Conservation (phyloP, 2,113 vertebrate species). For the Pithys albifrons region DNA sequence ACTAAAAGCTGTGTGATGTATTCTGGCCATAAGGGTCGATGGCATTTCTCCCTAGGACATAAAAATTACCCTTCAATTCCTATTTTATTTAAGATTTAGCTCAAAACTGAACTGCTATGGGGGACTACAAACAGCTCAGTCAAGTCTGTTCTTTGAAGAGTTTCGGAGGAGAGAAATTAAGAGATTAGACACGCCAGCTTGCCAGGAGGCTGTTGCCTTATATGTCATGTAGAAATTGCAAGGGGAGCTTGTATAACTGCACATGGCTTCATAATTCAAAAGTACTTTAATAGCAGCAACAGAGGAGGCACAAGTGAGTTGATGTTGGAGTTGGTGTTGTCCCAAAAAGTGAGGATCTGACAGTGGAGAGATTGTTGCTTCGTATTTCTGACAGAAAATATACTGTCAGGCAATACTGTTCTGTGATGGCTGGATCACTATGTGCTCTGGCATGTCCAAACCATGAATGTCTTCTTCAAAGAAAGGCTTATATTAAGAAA, state of each 20-base stretch:
- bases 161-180: not conserved
- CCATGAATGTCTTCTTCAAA: not conserved
- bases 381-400: not conserved
- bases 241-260: not conserved
- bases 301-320: not conserved
- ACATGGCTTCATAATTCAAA: not conserved
- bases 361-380: not conserved
- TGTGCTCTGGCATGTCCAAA: not conserved
- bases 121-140: not conserved
- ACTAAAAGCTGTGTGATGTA: not conserved
- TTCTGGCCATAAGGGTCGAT: not conserved
- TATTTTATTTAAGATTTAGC: not conserved
- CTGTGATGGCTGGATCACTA: not conserved
- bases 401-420: not conserved
- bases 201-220: not conserved
- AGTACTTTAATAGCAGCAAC: not conserved
- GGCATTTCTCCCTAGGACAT: not conserved
- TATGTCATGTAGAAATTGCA: not conserved
- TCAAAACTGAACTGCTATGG: not conserved
- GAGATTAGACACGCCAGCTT: not conserved
- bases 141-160: not conserved
- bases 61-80: not conserved
- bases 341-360: not conserved
- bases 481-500: not conserved
- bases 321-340: rapidly evolving